Evolutionary conservation across 1,140 invertebrate genomes (phyloP).

Genomic region (Hestina assimilis): DNA sequence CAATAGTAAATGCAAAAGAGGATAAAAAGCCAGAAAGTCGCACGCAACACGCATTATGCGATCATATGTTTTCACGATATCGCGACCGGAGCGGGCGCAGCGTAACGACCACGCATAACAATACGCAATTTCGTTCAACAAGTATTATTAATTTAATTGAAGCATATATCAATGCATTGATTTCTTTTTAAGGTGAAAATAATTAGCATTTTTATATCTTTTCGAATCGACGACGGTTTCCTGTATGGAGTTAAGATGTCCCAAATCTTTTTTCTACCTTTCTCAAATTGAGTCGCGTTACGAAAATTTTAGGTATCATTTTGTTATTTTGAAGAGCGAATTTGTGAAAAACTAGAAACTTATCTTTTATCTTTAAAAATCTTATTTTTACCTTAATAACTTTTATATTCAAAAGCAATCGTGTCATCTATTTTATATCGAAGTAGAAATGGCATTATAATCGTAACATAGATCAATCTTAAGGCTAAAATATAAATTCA

Average conservation of each 20-base stretch:
- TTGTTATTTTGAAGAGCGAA: too few species aligned
- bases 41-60: constrained; percentile 26
- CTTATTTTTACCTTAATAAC: neutral
- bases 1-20: constrained; percentile 4
- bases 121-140: constrained; percentile 20
- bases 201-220: neutral
- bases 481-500: too few species aligned
- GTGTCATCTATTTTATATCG: neutral
- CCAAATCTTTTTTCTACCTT: neutral
- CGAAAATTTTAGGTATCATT: too few species aligned
- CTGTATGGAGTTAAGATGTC: neutral
- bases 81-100: neutral
- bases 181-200: neutral
- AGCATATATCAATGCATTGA: neutral
- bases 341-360: too few species aligned
- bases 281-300: neutral
- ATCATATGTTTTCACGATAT: constrained; percentile 21
- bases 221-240: neutral
- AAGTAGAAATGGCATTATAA: too few species aligned
- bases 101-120: constrained; percentile 19
- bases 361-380: too few species aligned
- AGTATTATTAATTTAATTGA: constrained; percentile 12
- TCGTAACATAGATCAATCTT: too few species aligned
- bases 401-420: neutral
- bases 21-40: constrained; percentile 15